Evolutionary conservation across 1,140 invertebrate genomes (phyloP).

Genomic region (Rhizoglyphus robini): DNA sequence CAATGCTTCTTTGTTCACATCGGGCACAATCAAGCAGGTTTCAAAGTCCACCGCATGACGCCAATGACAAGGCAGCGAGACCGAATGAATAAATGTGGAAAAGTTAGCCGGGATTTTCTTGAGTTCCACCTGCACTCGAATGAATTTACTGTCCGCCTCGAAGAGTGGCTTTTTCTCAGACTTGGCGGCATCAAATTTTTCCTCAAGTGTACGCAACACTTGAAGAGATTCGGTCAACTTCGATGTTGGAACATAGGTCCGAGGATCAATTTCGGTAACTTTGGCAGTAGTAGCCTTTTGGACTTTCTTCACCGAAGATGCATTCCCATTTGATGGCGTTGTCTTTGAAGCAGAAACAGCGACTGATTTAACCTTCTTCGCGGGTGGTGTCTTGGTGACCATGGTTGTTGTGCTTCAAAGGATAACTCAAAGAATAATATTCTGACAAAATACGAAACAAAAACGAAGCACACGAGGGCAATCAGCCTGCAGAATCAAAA

Average conservation of each 20-base stretch:
- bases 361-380: too few species aligned
- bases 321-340: background rate
- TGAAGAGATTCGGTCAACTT: background rate
- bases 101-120: conserved; percentile 3
- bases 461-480: too few species aligned
- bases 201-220: background rate
- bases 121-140: background rate
- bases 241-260: background rate
- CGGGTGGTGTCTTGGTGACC: too few species aligned
- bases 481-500: too few species aligned
- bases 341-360: too few species aligned
- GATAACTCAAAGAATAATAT: too few species aligned
- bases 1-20: background rate
- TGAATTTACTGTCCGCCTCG: background rate
- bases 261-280: background rate
- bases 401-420: too few species aligned
- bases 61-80: conserved; percentile 11
- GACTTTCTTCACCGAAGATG: background rate
- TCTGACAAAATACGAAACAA: too few species aligned
- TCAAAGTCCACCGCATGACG: background rate
- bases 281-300: background rate
- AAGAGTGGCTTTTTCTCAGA: conserved; percentile 6
- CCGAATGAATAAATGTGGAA: background rate
- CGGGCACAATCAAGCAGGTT: conserved; percentile 15
- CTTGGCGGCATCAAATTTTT: background rate